Base-by-base conservation (phyloP, 1,140 invertebrate species). In the Drosophila albomicans region DNA sequence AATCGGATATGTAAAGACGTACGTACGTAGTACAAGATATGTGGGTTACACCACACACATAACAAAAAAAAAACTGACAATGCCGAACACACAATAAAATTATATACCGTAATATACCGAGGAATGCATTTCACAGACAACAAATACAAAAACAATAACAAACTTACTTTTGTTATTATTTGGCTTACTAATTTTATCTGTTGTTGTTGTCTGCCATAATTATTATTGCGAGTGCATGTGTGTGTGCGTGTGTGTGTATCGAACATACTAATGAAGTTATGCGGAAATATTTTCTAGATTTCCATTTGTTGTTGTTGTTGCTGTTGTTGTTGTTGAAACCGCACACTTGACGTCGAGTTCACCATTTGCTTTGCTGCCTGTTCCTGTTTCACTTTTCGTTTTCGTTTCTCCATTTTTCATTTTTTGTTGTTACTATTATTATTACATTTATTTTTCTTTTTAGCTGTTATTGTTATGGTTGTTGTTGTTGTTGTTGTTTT, bases 201-300 rank as follows among this genome's bases (percentile, higher is more conserved):
- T 56, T 61, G 46, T 76, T 48, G 20, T 32, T 58, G 8, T 68
- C 35, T 10, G 46, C 28, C 57, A 66, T 48, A 46, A 48, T 75
- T 75, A 75, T 69, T 41, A 28, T 54, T 43, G 30, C 64, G 54
- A 58, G 38, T 35, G 45, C 20, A 8, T 38, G 35, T 38, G 35
- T 38, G 35, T 38, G 35, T 38, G 35, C 11, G 6, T 38, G 35
- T 38, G 6, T 8, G 35, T 38, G 8, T 38, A 59, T 62, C 30
- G 43, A 65, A 62, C 75, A 81, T 75, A 76, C 64, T 85, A 76
- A 85, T 78, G 71, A 81, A 75, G 58, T 75, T 82, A 79, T 87
- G 79, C 75, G 68, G 72, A 87, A 87, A 79, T 73, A 82, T 76
- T 79, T 79, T 78, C 57, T 79, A 66, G 64, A 69, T 68, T 75